These are phyloP conservation scores for Myrmophylax atrothorax DNA, from an alignment of 2,113 vertebrate genomes.

Conservation along the genomic window DNA sequence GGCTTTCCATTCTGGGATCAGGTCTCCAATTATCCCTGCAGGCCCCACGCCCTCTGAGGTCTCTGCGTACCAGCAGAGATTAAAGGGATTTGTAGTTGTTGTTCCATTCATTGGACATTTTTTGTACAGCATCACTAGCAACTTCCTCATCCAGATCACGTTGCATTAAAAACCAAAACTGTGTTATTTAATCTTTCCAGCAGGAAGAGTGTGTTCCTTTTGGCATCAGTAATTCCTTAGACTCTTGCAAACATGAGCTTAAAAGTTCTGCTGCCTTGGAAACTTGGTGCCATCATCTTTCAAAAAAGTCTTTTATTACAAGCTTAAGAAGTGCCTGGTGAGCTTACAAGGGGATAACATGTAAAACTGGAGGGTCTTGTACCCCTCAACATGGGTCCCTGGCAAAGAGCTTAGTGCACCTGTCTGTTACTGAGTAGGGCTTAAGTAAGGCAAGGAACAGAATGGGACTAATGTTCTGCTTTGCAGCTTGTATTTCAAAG, in stretches of 20 bases:
- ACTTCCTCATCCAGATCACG: neutral
- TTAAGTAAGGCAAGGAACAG: neutral
- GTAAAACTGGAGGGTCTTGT: constrained; percentile 19
- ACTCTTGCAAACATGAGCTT: neutral
- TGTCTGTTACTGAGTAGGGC: constrained; percentile 21
- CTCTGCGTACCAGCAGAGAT: neutral
- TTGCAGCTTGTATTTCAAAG: constrained; percentile 48
- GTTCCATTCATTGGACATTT: neutral
- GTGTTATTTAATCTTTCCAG: neutral
- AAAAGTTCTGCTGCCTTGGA: constrained; percentile 43
- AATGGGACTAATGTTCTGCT: constrained; percentile 15
- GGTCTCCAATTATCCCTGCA: neutral
- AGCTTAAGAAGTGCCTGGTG: neutral
- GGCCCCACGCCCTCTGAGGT: neutral
- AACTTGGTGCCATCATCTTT: constrained; percentile 48
- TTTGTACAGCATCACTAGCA: neutral
- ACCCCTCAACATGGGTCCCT: neutral
- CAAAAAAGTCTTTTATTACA: neutral
- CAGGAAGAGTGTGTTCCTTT: neutral
- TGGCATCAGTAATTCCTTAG: constrained; percentile 4
- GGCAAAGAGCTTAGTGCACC: constrained; percentile 48
- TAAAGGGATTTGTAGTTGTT: constrained; percentile 26
- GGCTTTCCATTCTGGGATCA: neutral
- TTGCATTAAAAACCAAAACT: neutral
- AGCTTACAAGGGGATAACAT: neutral